Base-by-base conservation (phyloP, 2,888 invertebrate genomes). In the Pseudococcus viburni region DNA sequence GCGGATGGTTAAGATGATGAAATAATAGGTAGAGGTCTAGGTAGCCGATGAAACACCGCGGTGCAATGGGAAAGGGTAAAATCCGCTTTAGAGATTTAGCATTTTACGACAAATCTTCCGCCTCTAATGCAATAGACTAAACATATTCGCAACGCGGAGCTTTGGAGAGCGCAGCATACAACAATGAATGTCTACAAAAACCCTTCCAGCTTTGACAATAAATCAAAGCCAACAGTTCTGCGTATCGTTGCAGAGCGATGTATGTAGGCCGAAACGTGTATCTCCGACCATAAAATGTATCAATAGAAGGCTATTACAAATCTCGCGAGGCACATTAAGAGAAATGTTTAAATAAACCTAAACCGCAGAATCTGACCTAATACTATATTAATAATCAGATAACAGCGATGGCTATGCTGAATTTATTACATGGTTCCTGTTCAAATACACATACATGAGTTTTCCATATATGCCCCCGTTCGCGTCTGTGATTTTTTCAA, bases 331-430 rank as follows among this genome's bases (percentile, higher is more conserved):
- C 68, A 73, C 86, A 86, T 86, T 86, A 86, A 73, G 86, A 86
- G 86, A 86, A 86, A 86, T 86, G 86, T 86, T 86, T 86, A 86
- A 86, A 86, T 68, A 86, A 86, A 86, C 73, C 86, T 86, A 86
- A 86, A 86, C 86, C 86, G 68, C 86, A 86, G 42, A 86, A 77
- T 86, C 73, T 86, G 86, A 86, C 86, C 86, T 86, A 86, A 86
- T 86, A 86, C 73, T 73, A 86, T 86, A 86, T 86, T 86, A 86
- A 86, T 86, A 73, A 86, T 86, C 86, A 86, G 86, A 86, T 86
- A 86, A 86, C 86, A 46, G 73, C 19, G 51, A 86, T 86, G 86
- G 64, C 86, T 64, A 86, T 73, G 86, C 15, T 68, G 73, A 86
- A 86, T 86, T 86, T 86, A 86, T 86, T 86, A 73, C 73, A 64